Evolutionary conservation across 2,888 invertebrate species (phyloP), one percentile per base, ranked within the genome.

Genomic region (Gryllus longicercus): DNA sequence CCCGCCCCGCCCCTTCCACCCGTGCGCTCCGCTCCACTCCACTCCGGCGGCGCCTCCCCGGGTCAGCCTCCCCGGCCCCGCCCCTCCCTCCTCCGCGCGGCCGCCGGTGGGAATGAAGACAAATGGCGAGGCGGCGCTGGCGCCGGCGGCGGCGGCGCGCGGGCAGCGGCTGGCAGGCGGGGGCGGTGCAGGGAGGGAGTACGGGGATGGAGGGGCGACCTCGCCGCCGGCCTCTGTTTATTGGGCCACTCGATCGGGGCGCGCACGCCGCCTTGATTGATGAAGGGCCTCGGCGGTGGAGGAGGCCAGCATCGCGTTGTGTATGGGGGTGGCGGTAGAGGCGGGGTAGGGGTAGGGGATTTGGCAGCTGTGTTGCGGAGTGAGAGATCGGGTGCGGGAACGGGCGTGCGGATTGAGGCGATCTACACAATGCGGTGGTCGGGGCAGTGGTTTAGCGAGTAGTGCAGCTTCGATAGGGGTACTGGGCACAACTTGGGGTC

Each of bases 211-310:
- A 8, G 8, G 63, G 63, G 63, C n/a, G 14, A 14, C 63, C 63
- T 63, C 16, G 63, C 63, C 63, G 63, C 63, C 16, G 16, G 63
- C n/a, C 63, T 18, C 63, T 63, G 63, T 63, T 63, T 63, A 14
- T 63, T 63, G 63, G 63, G 63, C 63, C 63, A 63, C 63, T 16
- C 63, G 63, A 63, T 63, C 63, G 63, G 63, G 63, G 63, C n/a
- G 63, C 16, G 63, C 63, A 63, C n/a, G 63, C 63, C 63, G 16
- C 63, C 63, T 63, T 63, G 63, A 63, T 63, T 63, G 63, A 63
- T 63, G 63, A 63, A 63, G 63, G 63, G 63, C 3, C 16, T 63
- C 63, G 63, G 16, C 14, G n/a, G n/a, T 8, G 63, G n/a, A 63
- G 63, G n/a, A 38, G 8, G 38, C 38, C 38, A 38, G 38, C 38